phyloP scores from a whole-genome alignment of 2,113 vertebrate genomes.

The Oreochromis aureus region DNA sequence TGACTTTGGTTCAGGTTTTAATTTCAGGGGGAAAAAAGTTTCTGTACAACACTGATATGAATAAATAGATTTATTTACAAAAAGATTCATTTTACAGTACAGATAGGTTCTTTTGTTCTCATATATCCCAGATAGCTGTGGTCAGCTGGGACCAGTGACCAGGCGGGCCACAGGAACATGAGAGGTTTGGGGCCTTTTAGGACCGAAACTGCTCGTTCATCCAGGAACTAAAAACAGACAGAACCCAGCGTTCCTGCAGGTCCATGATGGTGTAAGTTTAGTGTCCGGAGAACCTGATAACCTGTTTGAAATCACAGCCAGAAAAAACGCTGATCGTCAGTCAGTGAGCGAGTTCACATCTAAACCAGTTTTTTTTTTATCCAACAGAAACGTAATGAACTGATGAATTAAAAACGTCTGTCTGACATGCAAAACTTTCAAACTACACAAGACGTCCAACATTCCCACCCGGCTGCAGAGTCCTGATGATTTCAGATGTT shows the following conservation, averaged over 20 bases:
- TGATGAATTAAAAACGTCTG: not conserved
- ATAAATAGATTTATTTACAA: not conserved
- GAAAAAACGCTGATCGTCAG: not conserved
- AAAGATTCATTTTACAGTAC: not conserved
- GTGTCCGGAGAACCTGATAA: not conserved
- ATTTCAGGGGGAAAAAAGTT: fast-evolving
- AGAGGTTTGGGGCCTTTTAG: not conserved
- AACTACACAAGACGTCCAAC: fast-evolving
- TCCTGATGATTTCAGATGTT: not conserved
- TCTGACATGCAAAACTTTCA: not conserved
- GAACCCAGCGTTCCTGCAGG: not conserved
- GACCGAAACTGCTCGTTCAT: not conserved
- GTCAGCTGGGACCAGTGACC: not conserved
- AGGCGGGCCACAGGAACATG: not conserved
- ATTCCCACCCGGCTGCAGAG: not conserved
- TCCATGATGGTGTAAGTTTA: not conserved
- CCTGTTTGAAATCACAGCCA: not conserved
- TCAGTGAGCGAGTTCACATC: not conserved
- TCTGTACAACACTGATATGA: not conserved
- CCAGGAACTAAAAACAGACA: not conserved
- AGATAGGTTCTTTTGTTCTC: not conserved
- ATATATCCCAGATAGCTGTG: not conserved
- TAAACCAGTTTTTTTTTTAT: not conserved
- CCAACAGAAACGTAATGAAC: not conserved
- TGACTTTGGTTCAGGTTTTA: not conserved